Evolutionary conservation across 2,797 vertebrate genomes (phyloP), one percentile per base, ranked within the genome.

Genomic region (Sebastiscus tertius): DNA sequence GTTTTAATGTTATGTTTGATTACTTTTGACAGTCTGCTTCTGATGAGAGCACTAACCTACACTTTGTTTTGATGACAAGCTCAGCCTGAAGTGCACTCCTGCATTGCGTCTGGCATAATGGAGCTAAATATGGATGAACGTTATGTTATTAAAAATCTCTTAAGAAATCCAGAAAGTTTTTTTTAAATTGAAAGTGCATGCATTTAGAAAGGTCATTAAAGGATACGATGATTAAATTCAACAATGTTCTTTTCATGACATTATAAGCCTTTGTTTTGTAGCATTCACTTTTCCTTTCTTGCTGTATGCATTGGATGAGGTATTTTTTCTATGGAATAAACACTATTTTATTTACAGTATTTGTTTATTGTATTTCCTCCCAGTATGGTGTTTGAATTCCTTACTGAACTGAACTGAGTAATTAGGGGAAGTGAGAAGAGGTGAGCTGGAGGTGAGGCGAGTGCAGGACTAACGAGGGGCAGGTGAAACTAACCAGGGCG

Each of bases 251-350:
- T 83, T 87, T 65, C 55, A 54, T 86, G 72, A 82, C 67, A 85
- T 84, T 85, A 73, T 87, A 76, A 49, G 68, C 71, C 56, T 84
- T 83, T 86, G 59, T 80, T 81, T 75, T 85, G 59, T 85, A 81
- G 81, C 80, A 77, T 92, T 86, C 73, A 79, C 85, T 80, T 91
- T 92, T 90, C 52, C 77, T 82, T 83, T 91, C 75, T 85, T 74
- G 75, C 68, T 86, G 80, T 90, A 79, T 89, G 79, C 72, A 82
- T 85, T 77, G 69, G 79, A 86, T 87, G 77, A 80, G 29, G 74
- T 88, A 81, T 89, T 91, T 92, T 70, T 88, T 86, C 85, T 83
- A 90, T 77, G 70, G 69, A 95, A 94, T 94, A 95, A 95, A 95
- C 91, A 88, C 58, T 93, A 93, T 94, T 95, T 94, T 93, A 92